These are phyloP conservation scores for Benitochromis conjunctus DNA, from an alignment of 2,113 vertebrate genomes.

Conservation along the genomic window DNA sequence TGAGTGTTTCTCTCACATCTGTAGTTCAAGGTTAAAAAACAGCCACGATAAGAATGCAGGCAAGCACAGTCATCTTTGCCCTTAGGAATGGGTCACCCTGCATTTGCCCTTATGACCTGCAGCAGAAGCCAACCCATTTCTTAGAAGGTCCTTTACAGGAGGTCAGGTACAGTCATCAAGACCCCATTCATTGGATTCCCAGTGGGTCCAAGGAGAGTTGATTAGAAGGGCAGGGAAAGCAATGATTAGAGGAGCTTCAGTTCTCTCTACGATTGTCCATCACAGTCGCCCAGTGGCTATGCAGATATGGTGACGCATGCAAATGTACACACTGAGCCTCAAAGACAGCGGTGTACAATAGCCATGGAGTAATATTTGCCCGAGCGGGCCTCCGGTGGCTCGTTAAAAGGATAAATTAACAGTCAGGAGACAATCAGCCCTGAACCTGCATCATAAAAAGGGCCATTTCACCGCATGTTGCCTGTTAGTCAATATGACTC, in stretches of 20 bases:
- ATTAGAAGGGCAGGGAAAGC: constrained; percentile 18
- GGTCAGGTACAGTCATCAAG: not conserved
- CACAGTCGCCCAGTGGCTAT: not conserved
- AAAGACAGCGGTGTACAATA: constrained; percentile 3
- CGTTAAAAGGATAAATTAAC: constrained; percentile 58
- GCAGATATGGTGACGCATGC: not conserved
- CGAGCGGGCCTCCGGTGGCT: constrained; percentile 38
- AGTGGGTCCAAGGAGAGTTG: not conserved
- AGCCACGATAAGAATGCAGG: not conserved
- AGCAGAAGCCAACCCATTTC: not conserved
- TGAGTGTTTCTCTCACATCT: not conserved
- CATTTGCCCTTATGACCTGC: constrained; percentile 34
- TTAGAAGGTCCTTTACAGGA: not conserved
- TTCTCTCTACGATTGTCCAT: constrained; percentile 22
- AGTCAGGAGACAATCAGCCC: constrained; percentile 53
- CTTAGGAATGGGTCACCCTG: constrained; percentile 14
- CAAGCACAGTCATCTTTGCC: constrained; percentile 1
- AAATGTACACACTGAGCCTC: not conserved
- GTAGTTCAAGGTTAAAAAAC: constrained; percentile 36
- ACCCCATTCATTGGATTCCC: not conserved
- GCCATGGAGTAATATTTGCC: constrained; percentile 7
- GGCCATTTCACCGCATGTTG: constrained; percentile 12
- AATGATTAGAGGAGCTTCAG: constrained; percentile 7
- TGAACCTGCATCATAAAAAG: constrained; percentile 48
- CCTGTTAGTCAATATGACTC: constrained; percentile 48